A percentile compares a stretch with the other conserved stretches of the same genome.
Evolutionary conservation across 2,113 vertebrate species (phyloP).

Genomic region (Semnornis frantzii): DNA sequence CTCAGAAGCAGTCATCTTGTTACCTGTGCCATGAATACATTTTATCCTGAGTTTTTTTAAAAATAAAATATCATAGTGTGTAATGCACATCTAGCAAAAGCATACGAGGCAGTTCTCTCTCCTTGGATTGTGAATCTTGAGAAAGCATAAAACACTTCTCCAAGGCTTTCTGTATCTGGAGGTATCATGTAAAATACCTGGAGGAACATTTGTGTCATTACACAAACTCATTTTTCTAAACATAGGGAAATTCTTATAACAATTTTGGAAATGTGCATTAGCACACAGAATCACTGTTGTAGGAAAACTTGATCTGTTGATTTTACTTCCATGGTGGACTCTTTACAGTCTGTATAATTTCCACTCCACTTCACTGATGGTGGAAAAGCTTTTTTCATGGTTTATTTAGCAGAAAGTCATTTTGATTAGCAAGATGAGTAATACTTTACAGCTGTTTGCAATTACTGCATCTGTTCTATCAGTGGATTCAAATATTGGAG

Average conservation of each 20-base stretch:
- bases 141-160: constrained; percentile 23
- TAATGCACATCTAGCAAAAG: neutral
- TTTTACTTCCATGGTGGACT: constrained; percentile 81
- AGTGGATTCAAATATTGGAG: constrained; percentile 80
- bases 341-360: constrained; percentile 83
- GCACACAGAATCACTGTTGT: constrained; percentile 62
- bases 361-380: constrained; percentile 88
- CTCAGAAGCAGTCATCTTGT: neutral
- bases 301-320: constrained; percentile 88
- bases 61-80: neutral
- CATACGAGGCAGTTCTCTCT: constrained; percentile 13
- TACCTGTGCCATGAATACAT: neutral
- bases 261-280: constrained; percentile 72
- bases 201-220: constrained; percentile 29
- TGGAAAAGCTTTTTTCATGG: constrained; percentile 97
- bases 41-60: neutral
- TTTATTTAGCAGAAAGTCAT: constrained; percentile 98
- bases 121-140: constrained; percentile 30
- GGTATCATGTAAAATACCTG: constrained; percentile 49
- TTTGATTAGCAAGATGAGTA: constrained; percentile 94
- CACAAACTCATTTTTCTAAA: constrained; percentile 58
- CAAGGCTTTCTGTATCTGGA: constrained; percentile 24
- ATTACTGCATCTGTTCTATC: constrained; percentile 89
- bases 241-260: constrained; percentile 59
- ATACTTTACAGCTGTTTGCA: constrained; percentile 92